These are phyloP conservation scores for Phallusia fumigata DNA, from an alignment of 23 tunicate species.

Conservation along the genomic window DNA sequence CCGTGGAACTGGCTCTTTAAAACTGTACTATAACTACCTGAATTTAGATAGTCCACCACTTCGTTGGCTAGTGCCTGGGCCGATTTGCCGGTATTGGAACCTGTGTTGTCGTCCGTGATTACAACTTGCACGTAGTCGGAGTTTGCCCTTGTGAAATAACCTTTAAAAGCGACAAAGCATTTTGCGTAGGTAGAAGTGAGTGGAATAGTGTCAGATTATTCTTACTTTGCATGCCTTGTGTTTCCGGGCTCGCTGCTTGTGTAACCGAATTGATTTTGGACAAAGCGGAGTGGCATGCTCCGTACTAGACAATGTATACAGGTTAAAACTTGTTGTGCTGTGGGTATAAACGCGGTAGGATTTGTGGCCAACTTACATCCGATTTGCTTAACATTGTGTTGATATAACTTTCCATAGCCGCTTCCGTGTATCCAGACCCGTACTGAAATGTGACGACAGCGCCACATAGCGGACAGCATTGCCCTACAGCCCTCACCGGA, in stretches of 20 bases:
- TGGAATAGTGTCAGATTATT: too few species aligned
- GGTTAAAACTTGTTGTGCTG: neutral
- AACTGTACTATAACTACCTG: neutral
- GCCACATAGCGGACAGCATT: constrained; percentile 74
- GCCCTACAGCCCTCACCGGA: constrained; percentile 45
- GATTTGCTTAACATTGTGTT: neutral
- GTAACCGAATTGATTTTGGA: constrained; percentile 27
- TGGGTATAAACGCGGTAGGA: neutral
- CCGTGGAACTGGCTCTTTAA: too few species aligned
- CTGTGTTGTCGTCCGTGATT: constrained; percentile 63
- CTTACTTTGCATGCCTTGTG: neutral
- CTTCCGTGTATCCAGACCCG: constrained; percentile 53
- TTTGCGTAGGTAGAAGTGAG: too few species aligned
- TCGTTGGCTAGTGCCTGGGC: constrained; percentile 63
- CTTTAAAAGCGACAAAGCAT: neutral
- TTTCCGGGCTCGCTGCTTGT: neutral
- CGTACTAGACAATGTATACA: constrained; percentile 13
- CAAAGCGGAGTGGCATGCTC: constrained; percentile 22
- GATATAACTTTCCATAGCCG: constrained; percentile 24
- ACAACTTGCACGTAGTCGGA: constrained; percentile 55
- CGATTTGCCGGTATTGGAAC: constrained; percentile 33
- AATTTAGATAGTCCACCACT: neutral
- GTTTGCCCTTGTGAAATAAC: neutral
- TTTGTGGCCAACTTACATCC: neutral
- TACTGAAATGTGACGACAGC: constrained; percentile 46